Base-by-base conservation (phyloP, 2,113 vertebrate species). In the Tricholaema leucomelas region DNA sequence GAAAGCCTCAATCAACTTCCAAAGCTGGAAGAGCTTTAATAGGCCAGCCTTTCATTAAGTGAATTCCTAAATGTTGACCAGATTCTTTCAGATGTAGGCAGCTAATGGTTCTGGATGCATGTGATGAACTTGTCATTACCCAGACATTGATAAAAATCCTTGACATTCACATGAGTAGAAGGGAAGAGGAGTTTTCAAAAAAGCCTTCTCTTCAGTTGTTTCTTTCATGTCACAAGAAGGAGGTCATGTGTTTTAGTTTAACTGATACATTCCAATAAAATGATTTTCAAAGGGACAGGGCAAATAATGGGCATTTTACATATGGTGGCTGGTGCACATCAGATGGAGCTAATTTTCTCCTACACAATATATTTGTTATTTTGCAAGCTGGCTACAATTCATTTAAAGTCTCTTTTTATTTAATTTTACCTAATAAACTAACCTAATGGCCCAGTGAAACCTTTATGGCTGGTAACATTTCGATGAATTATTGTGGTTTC, bases 191-290 rank as follows among this genome's bases (percentile, higher is more conserved):
- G n/a, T n/a, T n/a, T n/a, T n/a, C n/a, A n/a, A n/a, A n/a, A n/a
- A n/a, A n/a, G n/a, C n/a, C n/a, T n/a, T n/a, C 83, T 97, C 89
- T 95, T 97, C 91, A 96, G 96, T 96, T 89, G 94, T 97, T 97
- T 96, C 95, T 97, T 98, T 97, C 94, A 97, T 97, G 97, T 97
- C 94, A 88, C 89, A 97, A 96, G 97, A 96, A 97, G 92, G 85
- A 97, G 52, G 94, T 98, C 98, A 98, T 97, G 96, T 97, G 97
- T 96, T 95, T 98, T 95, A 96, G 96, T 97, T 98, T 97, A 98
- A 96, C 96, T 95, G 96, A 97, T 97, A 97, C 98, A 98, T 97
- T 98, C 97, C 98, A 98, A 98, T 98, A 98, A 97, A 98, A 97
- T 98, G 92, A 98, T 98, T 98, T 98, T 97, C 97, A 97, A 98